Conservation (phyloP, 2,888 invertebrate genomes). For the Napeogenes inachia region DNA sequence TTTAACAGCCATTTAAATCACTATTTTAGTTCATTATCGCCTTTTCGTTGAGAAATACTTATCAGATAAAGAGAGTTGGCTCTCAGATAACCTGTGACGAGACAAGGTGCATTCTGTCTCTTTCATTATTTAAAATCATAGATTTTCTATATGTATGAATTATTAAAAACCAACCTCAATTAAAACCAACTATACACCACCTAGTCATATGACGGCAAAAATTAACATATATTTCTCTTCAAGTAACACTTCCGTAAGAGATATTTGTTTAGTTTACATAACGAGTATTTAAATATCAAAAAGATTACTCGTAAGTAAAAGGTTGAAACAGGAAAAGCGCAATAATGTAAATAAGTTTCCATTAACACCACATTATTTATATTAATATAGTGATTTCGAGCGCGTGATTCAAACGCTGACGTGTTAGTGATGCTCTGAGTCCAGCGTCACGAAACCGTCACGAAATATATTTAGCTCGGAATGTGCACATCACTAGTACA, state of each 20-base stretch:
- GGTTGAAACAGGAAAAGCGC: no score
- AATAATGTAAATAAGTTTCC: neutral
- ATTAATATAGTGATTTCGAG: constrained; percentile 16
- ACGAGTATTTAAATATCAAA: no score
- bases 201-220: no score
- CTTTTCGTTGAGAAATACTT: constrained; percentile 31
- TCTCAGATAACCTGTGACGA: constrained; percentile 31
- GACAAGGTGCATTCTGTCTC: neutral
- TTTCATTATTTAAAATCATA: neutral
- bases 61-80: constrained; percentile 35
- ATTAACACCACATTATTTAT: neutral
- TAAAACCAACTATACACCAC: no score
- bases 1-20: no score
- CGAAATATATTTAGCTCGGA: constrained; percentile 67
- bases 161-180: no score
- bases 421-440: constrained; percentile 40
- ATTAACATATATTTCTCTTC: no score
- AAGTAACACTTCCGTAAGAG: no score
- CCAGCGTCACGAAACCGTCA: constrained; percentile 60
- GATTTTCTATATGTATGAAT: neutral
- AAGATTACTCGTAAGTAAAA: no score
- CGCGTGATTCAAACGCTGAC: constrained; percentile 65
- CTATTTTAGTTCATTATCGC: constrained; percentile 32
- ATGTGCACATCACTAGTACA: constrained; percentile 52
- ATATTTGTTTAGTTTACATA: no score